These are phyloP conservation scores for cattle (Bos taurus) DNA, from an alignment of 2,113 vertebrate species.

Conservation along the genomic window DNA sequence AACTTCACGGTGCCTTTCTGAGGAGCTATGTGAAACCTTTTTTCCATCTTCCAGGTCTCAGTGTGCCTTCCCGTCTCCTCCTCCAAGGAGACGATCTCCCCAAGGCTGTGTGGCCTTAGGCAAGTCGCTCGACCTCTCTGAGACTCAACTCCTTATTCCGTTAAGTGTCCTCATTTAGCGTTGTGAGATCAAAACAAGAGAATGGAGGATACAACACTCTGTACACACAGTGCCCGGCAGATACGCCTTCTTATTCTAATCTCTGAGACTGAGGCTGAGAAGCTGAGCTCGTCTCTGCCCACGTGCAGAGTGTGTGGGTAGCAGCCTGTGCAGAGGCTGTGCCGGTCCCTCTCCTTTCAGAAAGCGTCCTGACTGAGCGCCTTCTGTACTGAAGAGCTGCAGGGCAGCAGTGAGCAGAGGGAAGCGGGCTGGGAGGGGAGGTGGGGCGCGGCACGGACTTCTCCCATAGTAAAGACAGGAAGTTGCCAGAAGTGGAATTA, in stretches of 20 bases:
- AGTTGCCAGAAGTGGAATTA: background rate
- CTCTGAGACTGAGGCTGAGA: background rate
- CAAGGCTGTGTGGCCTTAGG: background rate
- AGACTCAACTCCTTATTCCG: background rate
- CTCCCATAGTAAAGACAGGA: background rate
- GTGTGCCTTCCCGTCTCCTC: background rate
- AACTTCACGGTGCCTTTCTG: background rate
- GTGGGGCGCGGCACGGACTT: rapidly evolving
- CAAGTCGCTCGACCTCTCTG: background rate
- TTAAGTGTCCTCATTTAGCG: background rate
- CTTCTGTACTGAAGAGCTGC: background rate
- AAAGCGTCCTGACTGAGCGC: rapidly evolving
- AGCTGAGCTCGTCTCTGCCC: background rate
- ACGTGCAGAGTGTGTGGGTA: rapidly evolving
- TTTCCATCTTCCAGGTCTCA: background rate
- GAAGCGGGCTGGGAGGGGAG: rapidly evolving
- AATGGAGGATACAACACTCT: background rate
- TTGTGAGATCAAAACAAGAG: background rate
- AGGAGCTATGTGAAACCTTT: background rate
- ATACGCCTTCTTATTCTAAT: background rate
- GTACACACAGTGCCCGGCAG: background rate
- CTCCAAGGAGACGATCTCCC: background rate
- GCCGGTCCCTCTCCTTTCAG: background rate
- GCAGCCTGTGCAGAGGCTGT: too few species aligned
- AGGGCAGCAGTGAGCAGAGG: background rate